A percentile compares a stretch with the other conserved stretches of the same genome.
Evolutionary conservation across 2,113 vertebrate species (phyloP).

Genomic region (Philantomba maxwellii): DNA sequence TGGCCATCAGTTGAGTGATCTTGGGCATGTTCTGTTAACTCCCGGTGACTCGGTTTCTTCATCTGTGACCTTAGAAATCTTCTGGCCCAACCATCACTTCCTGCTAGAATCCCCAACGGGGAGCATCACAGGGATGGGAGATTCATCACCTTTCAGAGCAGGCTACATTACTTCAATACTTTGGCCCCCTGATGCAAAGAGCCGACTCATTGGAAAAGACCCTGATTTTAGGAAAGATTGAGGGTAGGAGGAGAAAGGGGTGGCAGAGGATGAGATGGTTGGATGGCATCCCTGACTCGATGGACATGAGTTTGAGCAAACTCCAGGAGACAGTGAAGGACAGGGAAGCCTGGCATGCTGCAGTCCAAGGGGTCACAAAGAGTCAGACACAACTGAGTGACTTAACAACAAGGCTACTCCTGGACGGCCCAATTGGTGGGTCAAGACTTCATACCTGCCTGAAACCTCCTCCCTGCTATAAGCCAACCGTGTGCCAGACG

Average conservation of each 20-base stretch:
- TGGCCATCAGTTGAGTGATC: neutral
- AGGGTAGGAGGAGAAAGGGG: neutral
- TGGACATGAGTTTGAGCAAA: neutral
- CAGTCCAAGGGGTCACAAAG: neutral
- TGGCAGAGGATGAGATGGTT: neutral
- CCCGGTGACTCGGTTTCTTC: neutral
- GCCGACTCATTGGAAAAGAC: neutral
- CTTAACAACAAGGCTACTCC: neutral
- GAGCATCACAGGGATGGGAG: neutral
- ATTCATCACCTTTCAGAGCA: neutral
- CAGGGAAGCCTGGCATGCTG: neutral
- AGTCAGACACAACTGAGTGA: neutral
- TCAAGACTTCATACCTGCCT: neutral
- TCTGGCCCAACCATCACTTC: neutral
- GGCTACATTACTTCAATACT: neutral
- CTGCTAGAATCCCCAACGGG: neutral
- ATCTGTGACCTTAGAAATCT: neutral
- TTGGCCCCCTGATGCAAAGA: neutral
- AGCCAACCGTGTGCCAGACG: fast-evolving
- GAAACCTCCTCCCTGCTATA: neutral
- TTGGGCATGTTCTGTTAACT: neutral
- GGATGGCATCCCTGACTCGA: neutral
- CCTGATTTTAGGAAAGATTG: neutral
- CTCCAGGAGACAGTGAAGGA: neutral
- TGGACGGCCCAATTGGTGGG: fast-evolving